phyloP scores from a whole-genome alignment of 30 jellyfish, hydroid and myxozoan species.

The Morbakka virulenta region DNA sequence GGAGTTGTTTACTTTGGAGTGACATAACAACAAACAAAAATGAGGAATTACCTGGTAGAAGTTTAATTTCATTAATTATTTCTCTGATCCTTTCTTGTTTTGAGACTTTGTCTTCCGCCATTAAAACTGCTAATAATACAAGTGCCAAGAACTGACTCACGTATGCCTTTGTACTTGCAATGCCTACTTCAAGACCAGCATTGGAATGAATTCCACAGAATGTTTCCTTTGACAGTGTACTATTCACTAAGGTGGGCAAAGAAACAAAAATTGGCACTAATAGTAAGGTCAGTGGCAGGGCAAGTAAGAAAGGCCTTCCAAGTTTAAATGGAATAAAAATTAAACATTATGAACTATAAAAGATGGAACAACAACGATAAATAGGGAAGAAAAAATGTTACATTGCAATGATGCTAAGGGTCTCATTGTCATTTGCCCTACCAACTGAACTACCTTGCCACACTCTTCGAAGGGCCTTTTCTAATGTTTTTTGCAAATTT shows the following conservation, averaged over 20 bases:
- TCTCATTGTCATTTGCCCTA: no score
- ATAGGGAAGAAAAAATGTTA: no score
- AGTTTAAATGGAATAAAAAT: no score
- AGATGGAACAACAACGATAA: no score
- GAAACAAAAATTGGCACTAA: neutral
- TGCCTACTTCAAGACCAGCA: constrained; percentile 87
- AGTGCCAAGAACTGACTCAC: constrained; percentile 80
- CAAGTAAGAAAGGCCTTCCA: neutral
- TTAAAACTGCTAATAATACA: constrained; percentile 69
- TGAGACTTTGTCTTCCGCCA: constrained; percentile 72
- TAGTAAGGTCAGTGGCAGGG: neutral
- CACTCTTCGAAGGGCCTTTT: no score
- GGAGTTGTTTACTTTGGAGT: no score
- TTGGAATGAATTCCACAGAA: constrained; percentile 83
- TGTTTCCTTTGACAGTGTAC: constrained; percentile 80
- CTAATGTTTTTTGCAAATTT: no score
- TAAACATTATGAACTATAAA: no score
- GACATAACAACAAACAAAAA: no score
- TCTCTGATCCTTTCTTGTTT: constrained; percentile 57
- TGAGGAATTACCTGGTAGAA: constrained; percentile 79
- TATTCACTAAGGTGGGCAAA: constrained; percentile 20
- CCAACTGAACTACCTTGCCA: no score
- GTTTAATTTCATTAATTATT: constrained; percentile 57
- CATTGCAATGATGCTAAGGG: no score
- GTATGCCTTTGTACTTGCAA: constrained; percentile 95